Evolutionary conservation across 2,888 invertebrate genomes (phyloP).

Genomic region (Helicoverpa assulta): DNA sequence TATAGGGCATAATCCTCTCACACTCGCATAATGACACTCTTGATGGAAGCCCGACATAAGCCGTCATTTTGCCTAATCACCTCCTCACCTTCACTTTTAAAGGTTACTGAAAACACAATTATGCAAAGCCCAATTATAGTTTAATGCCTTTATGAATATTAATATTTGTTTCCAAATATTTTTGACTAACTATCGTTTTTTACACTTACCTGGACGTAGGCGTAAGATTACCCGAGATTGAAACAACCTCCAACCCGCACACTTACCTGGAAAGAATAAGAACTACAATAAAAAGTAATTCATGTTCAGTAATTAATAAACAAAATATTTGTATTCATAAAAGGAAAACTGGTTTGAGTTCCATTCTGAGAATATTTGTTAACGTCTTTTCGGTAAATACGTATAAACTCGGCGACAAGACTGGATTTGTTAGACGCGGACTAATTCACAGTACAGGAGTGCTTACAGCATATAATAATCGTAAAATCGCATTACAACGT

Average conservation of each 20-base stretch:
- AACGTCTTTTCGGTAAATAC: conserved; percentile 38
- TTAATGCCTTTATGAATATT: conserved; percentile 67
- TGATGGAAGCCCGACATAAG: conserved; percentile 49
- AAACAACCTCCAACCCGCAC: conserved; percentile 37
- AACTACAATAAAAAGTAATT: conserved; percentile 64
- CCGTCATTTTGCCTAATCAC: conserved; percentile 64
- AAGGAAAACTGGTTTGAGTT: conserved; percentile 40
- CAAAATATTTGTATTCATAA: conserved; percentile 49
- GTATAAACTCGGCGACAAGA: conserved; percentile 33
- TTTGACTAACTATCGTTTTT: conserved; percentile 29
- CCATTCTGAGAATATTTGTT: conserved; percentile 42
- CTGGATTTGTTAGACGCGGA: conserved; percentile 52
- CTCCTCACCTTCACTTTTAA: conserved; percentile 60
- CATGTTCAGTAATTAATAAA: conserved; percentile 50
- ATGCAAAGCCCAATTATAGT: conserved; percentile 65
- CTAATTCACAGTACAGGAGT: conserved; percentile 67
- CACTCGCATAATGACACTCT: conserved; percentile 33
- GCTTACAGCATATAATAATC: conserved; percentile 70
- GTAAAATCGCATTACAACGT: conserved; percentile 73
- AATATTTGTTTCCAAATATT: conserved; percentile 47
- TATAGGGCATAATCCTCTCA: conserved; percentile 38
- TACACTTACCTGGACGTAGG: conserved; percentile 45
- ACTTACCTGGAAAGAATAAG: conserved; percentile 69
- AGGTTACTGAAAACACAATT: conserved; percentile 68
- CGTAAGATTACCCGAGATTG: conserved; percentile 51